These are phyloP conservation scores for Podotricha telesiphe DNA, from an alignment of 2,888 invertebrate genomes.

Conservation along the genomic window DNA sequence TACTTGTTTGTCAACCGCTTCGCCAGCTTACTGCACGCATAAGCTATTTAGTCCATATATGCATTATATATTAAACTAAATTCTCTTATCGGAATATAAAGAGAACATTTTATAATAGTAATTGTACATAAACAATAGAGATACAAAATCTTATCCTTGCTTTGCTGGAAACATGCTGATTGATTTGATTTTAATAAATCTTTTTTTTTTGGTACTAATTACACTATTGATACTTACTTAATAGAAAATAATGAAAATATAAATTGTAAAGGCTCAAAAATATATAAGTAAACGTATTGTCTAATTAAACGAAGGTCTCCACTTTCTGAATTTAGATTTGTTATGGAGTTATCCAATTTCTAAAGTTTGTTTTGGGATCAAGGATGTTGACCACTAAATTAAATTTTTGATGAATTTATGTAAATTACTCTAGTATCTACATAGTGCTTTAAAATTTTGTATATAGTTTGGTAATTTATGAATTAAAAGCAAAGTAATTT, in stretches of 20 bases:
- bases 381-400: constrained; percentile 33
- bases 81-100: too few species aligned
- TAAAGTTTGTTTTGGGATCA: constrained; percentile 34
- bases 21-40: too few species aligned
- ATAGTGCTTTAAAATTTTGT: neutral
- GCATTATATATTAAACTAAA: too few species aligned
- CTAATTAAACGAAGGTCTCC: constrained; percentile 14
- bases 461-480: neutral
- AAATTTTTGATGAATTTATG: constrained; percentile 29
- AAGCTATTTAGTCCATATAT: too few species aligned
- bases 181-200: too few species aligned
- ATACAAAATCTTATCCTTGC: too few species aligned
- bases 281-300: constrained; percentile 1
- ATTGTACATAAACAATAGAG: too few species aligned
- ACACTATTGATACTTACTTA: too few species aligned
- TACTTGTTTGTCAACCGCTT: too few species aligned
- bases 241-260: neutral
- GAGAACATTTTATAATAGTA: too few species aligned
- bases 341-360: constrained; percentile 33
- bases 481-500: neutral
- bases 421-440: constrained; percentile 2
- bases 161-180: too few species aligned
- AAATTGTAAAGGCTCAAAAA: neutral
- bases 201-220: too few species aligned
- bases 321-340: constrained; percentile 22